These are phyloP conservation scores for Pseudorhombus dupliciocellatus DNA, from an alignment of 2,113 vertebrate genomes.

Conservation along the genomic window DNA sequence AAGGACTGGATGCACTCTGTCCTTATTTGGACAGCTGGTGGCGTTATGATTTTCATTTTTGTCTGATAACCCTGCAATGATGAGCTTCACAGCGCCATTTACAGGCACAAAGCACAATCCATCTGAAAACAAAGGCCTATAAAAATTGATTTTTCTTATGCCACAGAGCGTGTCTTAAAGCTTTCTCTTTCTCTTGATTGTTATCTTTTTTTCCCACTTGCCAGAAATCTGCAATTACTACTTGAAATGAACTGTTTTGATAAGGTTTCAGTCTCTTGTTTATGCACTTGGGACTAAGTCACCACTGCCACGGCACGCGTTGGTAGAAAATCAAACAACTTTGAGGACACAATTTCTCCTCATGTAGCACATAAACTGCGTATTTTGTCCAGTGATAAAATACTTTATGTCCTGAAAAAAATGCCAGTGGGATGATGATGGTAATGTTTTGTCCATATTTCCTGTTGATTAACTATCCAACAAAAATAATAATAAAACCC, in stretches of 20 bases:
- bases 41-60: slow-evolving; percentile 17
- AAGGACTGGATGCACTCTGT: slow-evolving; percentile 21
- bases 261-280: slow-evolving; percentile 13
- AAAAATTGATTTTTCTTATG: slow-evolving; percentile 47
- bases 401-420: slow-evolving; percentile 20
- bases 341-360: slow-evolving; percentile 17
- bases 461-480: no score
- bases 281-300: not conserved
- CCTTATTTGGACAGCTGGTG: slow-evolving; percentile 22
- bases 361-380: not conserved
- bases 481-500: no score
- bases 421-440: slow-evolving; percentile 26
- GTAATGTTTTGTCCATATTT: slow-evolving; percentile 26
- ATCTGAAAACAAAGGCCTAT: slow-evolving; percentile 39
- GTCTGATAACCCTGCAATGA: slow-evolving; percentile 30
- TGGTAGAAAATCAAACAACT: slow-evolving; percentile 5
- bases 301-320: not conserved
- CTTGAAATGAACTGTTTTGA: slow-evolving; percentile 14
- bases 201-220: slow-evolving; percentile 8
- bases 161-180: slow-evolving; percentile 22
- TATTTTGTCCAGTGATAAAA: slow-evolving; percentile 9
- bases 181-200: slow-evolving; percentile 22
- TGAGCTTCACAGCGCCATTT: slow-evolving; percentile 36
- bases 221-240: slow-evolving; percentile 34
- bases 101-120: slow-evolving; percentile 45